Conservation (phyloP, 2,888 invertebrate species). For the Hirtodrosophila histrioides region DNA sequence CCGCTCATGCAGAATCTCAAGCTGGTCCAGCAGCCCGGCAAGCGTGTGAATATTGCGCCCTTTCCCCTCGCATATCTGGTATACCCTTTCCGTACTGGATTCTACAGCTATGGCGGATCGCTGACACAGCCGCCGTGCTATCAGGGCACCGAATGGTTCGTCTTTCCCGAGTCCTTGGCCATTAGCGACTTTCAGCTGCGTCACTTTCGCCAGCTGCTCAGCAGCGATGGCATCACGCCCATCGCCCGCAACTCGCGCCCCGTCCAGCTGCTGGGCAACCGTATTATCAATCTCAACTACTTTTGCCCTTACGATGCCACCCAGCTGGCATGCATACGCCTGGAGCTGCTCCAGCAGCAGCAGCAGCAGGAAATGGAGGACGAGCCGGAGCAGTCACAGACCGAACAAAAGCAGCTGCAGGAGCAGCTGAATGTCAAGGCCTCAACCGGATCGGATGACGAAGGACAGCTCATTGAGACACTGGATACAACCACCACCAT, state of each 20-base stretch:
- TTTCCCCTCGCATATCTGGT: slow-evolving; percentile 86
- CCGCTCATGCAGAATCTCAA: slow-evolving; percentile 85
- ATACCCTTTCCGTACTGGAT: slow-evolving; percentile 85
- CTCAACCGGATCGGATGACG: slow-evolving; percentile 50
- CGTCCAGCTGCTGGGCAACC: slow-evolving; percentile 78
- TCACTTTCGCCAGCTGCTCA: slow-evolving; percentile 81
- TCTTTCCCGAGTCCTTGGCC: slow-evolving; percentile 86
- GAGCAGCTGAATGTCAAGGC: slow-evolving; percentile 7
- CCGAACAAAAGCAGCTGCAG: slow-evolving; percentile 4
- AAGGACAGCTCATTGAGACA: slow-evolving; percentile 65
- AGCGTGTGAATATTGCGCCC: slow-evolving; percentile 84
- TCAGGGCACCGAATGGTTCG: slow-evolving; percentile 87
- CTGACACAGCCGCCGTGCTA: slow-evolving; percentile 86
- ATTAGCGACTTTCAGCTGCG: slow-evolving; percentile 85
- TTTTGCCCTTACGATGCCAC: slow-evolving; percentile 74
- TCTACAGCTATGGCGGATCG: slow-evolving; percentile 87
- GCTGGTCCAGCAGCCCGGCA: slow-evolving; percentile 84
- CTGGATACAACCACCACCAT: slow-evolving; percentile 69
- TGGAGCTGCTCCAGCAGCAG: slow-evolving; percentile 48
- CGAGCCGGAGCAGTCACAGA: slow-evolving; percentile 17
- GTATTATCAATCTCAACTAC: slow-evolving; percentile 75
- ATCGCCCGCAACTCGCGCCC: slow-evolving; percentile 83
- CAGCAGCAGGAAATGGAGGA: slow-evolving; percentile 25
- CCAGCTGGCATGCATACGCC: slow-evolving; percentile 51
- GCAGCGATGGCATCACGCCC: slow-evolving; percentile 71